Evolutionary conservation across 1,140 invertebrate genomes (phyloP), one percentile per base, ranked within the genome.

Genomic region (Steinernema feltiae): DNA sequence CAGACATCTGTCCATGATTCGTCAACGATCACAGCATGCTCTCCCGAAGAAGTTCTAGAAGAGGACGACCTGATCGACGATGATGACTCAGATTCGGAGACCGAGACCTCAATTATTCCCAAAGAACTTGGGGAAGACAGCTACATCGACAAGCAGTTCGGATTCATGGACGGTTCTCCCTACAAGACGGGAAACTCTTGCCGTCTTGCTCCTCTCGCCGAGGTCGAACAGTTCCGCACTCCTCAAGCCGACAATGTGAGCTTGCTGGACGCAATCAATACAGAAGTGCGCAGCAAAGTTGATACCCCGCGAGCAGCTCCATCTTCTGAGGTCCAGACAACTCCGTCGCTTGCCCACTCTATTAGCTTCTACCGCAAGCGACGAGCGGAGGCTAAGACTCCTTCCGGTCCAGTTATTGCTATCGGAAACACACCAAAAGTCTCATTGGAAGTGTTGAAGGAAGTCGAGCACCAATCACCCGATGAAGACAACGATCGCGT

Each of bases 301-400:
- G 53, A 12, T 27, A 63, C 53, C 53, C 53, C 53, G 15, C 53
- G 12, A 63, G 53, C 53, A 21, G 24, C 15, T 27, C 24, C 15
- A 63, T 21, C 15, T 15, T 7, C 15, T 63, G n/a, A n/a, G n/a
- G n/a, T 21, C 53, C 53, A 63, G 35, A 27, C 24, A 7, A 63
- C 53, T 27, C 53, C 53, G 53, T 27, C 15, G 15, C 24, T 63
- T n/a, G 53, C 53, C 12, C 53, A 63, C 53, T 63, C 53, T 7
- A 63, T 63, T 7, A 63, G 53, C 53, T 63, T 63, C 24, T 63
- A 63, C 24, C 53, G 53, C 53, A 63, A 63, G 53, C 53, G 53
- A 3, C 15, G 53, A 27, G 53, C 53, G 2, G 53, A 41, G 35
- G 35, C 3, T 21, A 46, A 12, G 53, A 17, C 53, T 7, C 12